Evolutionary conservation across 2,113 vertebrate species (phyloP).

Genomic region (Plecturocebus donacophilus): DNA sequence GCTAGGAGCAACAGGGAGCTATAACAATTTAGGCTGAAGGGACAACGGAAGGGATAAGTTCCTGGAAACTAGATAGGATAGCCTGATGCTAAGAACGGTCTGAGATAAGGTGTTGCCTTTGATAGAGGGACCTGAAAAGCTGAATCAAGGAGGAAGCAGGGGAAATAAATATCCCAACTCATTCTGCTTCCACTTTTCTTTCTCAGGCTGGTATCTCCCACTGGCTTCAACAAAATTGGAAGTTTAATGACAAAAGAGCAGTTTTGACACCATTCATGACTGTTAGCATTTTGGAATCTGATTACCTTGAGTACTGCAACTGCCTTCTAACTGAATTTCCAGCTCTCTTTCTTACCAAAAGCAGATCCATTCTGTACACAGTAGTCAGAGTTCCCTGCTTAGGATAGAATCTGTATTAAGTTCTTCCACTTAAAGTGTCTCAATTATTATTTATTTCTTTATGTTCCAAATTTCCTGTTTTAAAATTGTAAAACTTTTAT

Average conservation of each 20-base stretch:
- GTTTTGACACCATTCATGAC: not conserved
- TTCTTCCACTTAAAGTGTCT: not conserved
- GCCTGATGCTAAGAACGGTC: not conserved
- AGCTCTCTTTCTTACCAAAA: not conserved
- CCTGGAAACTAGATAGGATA: not conserved
- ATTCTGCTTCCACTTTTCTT: not conserved
- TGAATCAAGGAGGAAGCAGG: not conserved
- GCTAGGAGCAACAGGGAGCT: not conserved
- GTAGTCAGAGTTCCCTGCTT: not conserved
- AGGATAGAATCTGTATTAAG: not conserved
- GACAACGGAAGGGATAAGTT: not conserved
- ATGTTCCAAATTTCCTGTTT: not conserved
- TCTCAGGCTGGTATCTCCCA: not conserved
- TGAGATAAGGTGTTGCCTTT: not conserved
- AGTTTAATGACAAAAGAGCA: not conserved
- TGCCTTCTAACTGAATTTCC: not conserved
- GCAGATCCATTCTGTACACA: not conserved
- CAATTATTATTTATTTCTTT: not conserved
- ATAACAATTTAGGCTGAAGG: not conserved
- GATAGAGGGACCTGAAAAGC: not conserved
- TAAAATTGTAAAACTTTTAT: not conserved
- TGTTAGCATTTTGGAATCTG: not conserved
- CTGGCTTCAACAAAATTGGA: not conserved
- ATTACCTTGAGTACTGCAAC: not conserved
- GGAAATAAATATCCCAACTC: not conserved